Conservation (phyloP, 1,140 invertebrate species). For the Babylonia areolata region DNA sequence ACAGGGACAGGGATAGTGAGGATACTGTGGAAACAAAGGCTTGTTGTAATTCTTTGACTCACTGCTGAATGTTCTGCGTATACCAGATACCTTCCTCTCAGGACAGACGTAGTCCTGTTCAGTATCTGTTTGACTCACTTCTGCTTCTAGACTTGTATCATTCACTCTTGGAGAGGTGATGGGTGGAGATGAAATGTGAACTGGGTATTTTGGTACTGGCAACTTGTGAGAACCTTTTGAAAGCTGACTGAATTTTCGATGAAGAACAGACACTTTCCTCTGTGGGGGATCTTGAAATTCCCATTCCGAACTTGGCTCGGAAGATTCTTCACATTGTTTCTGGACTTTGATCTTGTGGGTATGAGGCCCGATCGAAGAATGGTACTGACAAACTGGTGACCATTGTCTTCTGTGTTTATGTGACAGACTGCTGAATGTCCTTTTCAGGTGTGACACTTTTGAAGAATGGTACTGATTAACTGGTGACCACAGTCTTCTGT, state of each 20-base stretch:
- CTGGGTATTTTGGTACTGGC: not conserved
- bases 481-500: not conserved
- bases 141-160: too few species aligned
- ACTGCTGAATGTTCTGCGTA: constrained; percentile 2
- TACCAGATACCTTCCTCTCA: not conserved
- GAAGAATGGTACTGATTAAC: not conserved
- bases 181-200: not conserved
- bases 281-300: not conserved
- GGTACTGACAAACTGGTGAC: not conserved
- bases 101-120: not conserved
- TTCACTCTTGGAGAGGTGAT: not conserved
- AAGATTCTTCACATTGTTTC: not conserved
- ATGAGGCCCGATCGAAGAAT: not conserved
- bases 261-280: not conserved
- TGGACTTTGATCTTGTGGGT: not conserved
- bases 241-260: not conserved
- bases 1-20: not conserved
- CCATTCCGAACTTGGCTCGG: not conserved
- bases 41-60: not conserved
- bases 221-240: not conserved
- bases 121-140: too few species aligned
- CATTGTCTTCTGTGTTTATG: not conserved
- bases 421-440: not conserved
- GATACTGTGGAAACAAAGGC: not conserved
- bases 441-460: not conserved